These are phyloP conservation scores for Harpagoxenus sublaevis DNA, from an alignment of 2,888 invertebrate species.

Conservation along the genomic window DNA sequence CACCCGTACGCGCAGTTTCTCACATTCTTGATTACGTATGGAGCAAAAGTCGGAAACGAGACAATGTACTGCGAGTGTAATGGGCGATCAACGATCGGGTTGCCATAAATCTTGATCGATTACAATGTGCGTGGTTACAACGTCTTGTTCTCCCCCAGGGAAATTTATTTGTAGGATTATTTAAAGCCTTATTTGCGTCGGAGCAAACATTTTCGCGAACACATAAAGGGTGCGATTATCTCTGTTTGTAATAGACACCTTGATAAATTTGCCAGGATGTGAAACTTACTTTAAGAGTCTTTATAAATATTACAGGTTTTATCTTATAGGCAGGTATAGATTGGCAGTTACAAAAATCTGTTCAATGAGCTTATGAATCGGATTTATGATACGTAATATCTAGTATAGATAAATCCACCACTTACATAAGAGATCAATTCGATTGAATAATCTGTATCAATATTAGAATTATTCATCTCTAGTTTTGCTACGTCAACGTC, in stretches of 20 bases:
- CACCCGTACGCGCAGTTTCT: slow-evolving; percentile 27
- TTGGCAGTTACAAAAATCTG: slow-evolving; percentile 28
- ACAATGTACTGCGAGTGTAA: slow-evolving; percentile 38
- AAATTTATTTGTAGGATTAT: slow-evolving; percentile 36
- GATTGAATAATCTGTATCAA: background rate
- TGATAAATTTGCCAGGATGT: slow-evolving; percentile 19
- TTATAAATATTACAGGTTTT: slow-evolving; percentile 22
- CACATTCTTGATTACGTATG: slow-evolving; percentile 46
- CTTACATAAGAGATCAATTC: slow-evolving; percentile 17
- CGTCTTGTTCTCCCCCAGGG: slow-evolving; percentile 1
- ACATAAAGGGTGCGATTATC: background rate
- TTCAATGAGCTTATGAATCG: slow-evolving; percentile 9
- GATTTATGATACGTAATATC: slow-evolving; percentile 4
- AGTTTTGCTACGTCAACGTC: background rate
- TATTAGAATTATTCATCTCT: background rate
- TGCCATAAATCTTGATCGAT: slow-evolving; percentile 48
- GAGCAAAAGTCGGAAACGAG: slow-evolving; percentile 46
- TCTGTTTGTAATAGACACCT: slow-evolving; percentile 6
- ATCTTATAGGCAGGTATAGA: background rate
- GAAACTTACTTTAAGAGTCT: slow-evolving; percentile 18
- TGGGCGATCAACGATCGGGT: slow-evolving; percentile 32
- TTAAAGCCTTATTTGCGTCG: slow-evolving; percentile 31
- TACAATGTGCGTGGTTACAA: slow-evolving; percentile 29
- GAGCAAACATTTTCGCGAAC: background rate
- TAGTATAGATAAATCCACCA: background rate